Evolutionary conservation across 2,888 invertebrate genomes (phyloP), one percentile per base, ranked within the genome.

Genomic region (Lasioglossum zephyrum): DNA sequence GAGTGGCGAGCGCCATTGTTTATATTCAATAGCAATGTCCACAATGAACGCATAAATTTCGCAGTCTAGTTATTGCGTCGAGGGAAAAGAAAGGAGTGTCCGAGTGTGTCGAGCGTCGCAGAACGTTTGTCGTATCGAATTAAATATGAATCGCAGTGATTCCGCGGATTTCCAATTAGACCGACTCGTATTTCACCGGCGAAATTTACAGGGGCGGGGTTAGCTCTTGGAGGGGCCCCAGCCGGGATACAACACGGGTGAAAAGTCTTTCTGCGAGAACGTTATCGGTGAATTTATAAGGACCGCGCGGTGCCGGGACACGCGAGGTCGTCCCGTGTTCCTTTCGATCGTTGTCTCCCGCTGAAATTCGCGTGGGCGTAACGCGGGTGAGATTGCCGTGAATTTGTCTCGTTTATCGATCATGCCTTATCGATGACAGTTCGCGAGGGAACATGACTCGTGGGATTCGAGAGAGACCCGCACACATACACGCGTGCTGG

Each of bases 321-420:
- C 79, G 76, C 78, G 73, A 79, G 69, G 57, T 78, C 76, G 77
- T 75, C 79, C 70, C 70, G 69, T 75, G 74, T 77, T 79, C 66
- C 66, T 57, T 49, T 87, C 77, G 88, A 85, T 87, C 85, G 80
- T 81, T 75, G 80, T 82, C 87, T 76, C 76, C 41, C 47, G 36
- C 47, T 81, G 79, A 89, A 85, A 79, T 87, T 85, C 47, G 75
- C 66, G 86, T 90, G 81, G 90, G 89, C 69, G 87, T 69, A 83
- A 36, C 75, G 69, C 53, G 57, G 70, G 26, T 36, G 79, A 86
- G 79, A 84, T 78, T 72, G 66, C 66, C 73, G 80, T 69, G 86
- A 86, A 90, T 89, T 85, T 83, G 83, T 86, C 82, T 78, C 79
- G 73, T 81, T 85, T 88, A 89, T 89, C 89, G 81, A 88, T 86